Conservation (phyloP, 2,888 invertebrate species). For the Drosophila engyochracea region DNA sequence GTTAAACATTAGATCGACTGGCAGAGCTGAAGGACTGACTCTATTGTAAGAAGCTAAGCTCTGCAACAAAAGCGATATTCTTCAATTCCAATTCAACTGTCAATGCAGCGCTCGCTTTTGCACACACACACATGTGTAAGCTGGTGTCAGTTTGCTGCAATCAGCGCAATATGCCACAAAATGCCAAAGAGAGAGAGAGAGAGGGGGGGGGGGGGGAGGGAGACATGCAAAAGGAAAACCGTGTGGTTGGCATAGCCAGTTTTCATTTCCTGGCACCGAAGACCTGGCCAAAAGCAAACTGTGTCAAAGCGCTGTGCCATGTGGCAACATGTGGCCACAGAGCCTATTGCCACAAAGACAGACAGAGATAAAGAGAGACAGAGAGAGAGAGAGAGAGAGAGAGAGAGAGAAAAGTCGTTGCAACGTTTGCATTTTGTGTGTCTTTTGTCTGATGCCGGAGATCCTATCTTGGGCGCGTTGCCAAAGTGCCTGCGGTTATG, state of each 20-base stretch:
- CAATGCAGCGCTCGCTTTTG: neutral
- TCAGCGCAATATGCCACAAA: conserved; percentile 43
- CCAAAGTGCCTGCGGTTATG: conserved; percentile 79
- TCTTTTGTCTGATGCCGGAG: conserved; percentile 40
- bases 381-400: neutral
- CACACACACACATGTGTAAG: neutral
- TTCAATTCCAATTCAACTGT: conserved; percentile 8
- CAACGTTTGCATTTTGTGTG: conserved; percentile 27
- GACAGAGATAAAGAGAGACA: neutral
- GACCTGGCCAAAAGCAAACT: conserved; percentile 42
- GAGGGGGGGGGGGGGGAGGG: neutral
- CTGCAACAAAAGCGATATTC: neutral
- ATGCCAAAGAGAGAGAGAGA: neutral
- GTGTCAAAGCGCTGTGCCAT: conserved; percentile 49
- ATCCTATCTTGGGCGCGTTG: conserved; percentile 55
- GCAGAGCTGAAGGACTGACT: neutral
- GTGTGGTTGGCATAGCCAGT: conserved; percentile 19
- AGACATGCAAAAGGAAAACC: neutral
- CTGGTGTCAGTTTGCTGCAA: conserved; percentile 29
- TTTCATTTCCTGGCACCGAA: conserved; percentile 48
- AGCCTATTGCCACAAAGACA: conserved; percentile 12
- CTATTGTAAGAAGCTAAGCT: neutral
- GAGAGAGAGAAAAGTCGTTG: neutral
- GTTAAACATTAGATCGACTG: neutral
- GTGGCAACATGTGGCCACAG: conserved; percentile 56